A percentile compares a stretch with the other conserved stretches of the same genome.
Conservation (phyloP, 2,888 invertebrate species). For the Rhogogaster chlorosoma region DNA sequence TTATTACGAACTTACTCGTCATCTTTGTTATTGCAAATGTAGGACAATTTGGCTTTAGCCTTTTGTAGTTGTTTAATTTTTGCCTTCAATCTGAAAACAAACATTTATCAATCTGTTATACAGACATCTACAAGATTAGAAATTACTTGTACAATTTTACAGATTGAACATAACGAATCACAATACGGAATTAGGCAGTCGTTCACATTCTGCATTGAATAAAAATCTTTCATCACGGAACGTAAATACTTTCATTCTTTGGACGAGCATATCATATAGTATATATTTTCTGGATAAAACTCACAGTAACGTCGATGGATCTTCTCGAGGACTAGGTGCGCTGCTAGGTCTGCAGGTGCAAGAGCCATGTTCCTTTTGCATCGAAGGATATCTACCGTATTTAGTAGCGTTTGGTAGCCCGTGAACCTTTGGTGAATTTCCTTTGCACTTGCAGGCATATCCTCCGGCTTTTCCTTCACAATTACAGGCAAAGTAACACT, state of each 20-base stretch:
- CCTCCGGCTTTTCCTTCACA: slow-evolving; percentile 46
- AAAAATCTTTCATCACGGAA: neutral
- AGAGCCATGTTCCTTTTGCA: slow-evolving; percentile 52
- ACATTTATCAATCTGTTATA: neutral
- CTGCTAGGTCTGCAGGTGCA: slow-evolving; percentile 59
- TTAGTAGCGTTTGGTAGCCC: slow-evolving; percentile 52
- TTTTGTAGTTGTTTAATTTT: slow-evolving; percentile 60
- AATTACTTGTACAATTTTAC: neutral
- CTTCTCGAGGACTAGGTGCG: slow-evolving; percentile 58
- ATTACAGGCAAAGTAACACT: slow-evolving; percentile 67
- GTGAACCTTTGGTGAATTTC: slow-evolving; percentile 51
- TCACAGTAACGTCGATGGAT: slow-evolving; percentile 61
- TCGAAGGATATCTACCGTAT: slow-evolving; percentile 46
- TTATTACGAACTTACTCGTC: slow-evolving; percentile 59
- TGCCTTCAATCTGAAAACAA: slow-evolving; percentile 60
- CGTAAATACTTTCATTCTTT: neutral
- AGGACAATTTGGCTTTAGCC: slow-evolving; percentile 57
- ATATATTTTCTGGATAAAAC: slow-evolving; percentile 42
- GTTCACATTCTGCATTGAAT: neutral
- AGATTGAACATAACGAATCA: neutral
- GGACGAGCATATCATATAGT: neutral
- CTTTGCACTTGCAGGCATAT: slow-evolving; percentile 41
- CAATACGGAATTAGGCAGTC: neutral
- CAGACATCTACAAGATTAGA: neutral
- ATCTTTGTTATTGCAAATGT: slow-evolving; percentile 51